Conservation (phyloP, 2,797 vertebrate species). For the Platalea minor region DNA sequence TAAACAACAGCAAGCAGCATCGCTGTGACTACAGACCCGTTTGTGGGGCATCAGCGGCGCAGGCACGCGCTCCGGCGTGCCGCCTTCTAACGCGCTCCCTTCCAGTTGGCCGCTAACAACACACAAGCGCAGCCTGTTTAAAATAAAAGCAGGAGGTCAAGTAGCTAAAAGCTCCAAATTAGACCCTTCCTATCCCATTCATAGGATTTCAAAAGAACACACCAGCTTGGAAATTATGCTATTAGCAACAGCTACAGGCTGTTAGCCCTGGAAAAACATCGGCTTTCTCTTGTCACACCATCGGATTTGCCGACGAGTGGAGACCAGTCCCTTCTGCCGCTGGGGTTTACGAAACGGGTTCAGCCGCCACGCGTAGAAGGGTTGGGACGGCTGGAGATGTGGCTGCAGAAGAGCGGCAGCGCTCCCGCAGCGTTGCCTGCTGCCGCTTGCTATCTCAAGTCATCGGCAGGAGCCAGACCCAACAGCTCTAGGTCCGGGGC, state of each 20-base stretch:
- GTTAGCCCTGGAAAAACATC: neutral
- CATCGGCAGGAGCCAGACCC: neutral
- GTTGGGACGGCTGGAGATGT: neutral
- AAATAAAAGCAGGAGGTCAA: neutral
- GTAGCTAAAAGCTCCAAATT: conserved; percentile 1
- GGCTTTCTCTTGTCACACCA: fast-evolving
- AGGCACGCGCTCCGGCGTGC: neutral
- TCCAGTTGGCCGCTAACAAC: neutral
- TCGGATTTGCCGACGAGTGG: fast-evolving
- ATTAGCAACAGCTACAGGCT: neutral
- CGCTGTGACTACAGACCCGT: neutral
- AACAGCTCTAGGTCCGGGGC: neutral
- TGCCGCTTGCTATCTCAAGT: too few species aligned
- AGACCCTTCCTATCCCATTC: neutral
- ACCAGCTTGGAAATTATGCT: neutral
- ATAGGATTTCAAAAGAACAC: neutral
- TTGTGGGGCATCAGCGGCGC: neutral
- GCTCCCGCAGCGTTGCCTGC: fast-evolving
- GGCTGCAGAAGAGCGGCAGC: neutral
- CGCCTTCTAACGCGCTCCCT: neutral
- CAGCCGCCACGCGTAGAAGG: fast-evolving
- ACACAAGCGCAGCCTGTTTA: neutral
- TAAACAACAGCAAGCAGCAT: neutral
- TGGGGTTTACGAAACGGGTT: neutral
- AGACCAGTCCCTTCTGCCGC: neutral